Conservation (phyloP, 2,113 vertebrate genomes). For the Sciurus niger region DNA sequence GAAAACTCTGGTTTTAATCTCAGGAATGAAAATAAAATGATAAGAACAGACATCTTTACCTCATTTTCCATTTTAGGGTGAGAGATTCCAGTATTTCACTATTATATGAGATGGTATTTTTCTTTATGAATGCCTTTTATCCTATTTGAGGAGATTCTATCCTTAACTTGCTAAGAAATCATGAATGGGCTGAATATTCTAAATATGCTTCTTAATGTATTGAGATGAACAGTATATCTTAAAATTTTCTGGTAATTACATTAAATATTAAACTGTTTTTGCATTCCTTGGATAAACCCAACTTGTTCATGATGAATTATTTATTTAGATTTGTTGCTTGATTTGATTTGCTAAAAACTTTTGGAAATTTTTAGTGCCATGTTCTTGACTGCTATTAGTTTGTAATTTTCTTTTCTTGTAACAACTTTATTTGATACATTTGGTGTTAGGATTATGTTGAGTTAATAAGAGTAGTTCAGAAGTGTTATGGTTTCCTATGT, state of each 20-base stretch:
- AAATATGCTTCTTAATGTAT: background rate
- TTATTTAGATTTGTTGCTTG: background rate
- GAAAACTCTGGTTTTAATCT: background rate
- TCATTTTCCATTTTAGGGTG: background rate
- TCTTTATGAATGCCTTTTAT: background rate
- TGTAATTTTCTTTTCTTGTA: background rate
- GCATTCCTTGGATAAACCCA: background rate
- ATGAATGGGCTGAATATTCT: background rate
- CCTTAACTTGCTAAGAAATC: background rate
- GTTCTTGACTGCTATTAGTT: background rate
- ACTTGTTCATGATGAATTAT: background rate
- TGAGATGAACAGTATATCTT: background rate
- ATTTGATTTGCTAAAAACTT: background rate
- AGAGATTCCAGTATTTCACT: background rate
- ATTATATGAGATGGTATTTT: background rate
- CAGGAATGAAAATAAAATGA: background rate
- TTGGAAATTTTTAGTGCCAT: background rate
- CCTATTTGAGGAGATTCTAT: background rate
- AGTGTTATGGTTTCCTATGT: background rate
- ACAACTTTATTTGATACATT: background rate
- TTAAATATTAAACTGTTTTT: background rate
- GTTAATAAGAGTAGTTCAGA: background rate
- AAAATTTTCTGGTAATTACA: background rate
- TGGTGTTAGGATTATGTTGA: background rate
- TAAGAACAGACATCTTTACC: background rate